phyloP scores from a whole-genome alignment of 2,797 vertebrate species.

The Columba guinea region DNA sequence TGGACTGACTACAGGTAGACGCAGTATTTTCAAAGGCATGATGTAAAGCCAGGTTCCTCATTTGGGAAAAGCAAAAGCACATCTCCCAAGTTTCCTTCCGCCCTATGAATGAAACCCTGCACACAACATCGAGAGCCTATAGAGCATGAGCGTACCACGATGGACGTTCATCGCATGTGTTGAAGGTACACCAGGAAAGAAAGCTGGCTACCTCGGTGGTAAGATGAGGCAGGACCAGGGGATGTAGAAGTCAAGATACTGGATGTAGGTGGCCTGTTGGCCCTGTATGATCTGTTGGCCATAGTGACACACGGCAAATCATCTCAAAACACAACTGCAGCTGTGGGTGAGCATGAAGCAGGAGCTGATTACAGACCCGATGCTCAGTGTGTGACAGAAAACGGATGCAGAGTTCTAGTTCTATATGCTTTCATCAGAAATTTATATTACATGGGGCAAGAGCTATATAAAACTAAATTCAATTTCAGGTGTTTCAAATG shows the following conservation, averaged over 20 bases:
- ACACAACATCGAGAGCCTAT: rapidly evolving
- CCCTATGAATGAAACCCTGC: rapidly evolving
- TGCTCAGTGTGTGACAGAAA: background rate
- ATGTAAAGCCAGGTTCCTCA: background rate
- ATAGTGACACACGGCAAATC: background rate
- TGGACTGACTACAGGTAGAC: background rate
- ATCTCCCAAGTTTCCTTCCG: background rate
- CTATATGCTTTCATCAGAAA: background rate
- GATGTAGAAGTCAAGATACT: background rate
- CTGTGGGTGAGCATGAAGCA: background rate
- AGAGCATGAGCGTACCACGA: rapidly evolving
- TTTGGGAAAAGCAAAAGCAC: background rate
- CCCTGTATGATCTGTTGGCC: background rate
- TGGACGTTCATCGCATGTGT: rapidly evolving
- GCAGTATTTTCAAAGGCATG: background rate
- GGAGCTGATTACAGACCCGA: background rate
- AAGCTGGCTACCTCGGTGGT: background rate
- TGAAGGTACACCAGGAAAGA: background rate
- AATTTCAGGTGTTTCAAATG: background rate
- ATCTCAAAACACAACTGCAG: background rate
- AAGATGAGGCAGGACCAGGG: background rate
- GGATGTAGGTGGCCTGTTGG: background rate
- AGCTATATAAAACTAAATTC: background rate
- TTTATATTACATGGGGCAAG: background rate
- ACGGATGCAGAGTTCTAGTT: background rate